Evolutionary conservation across 2,797 vertebrate species (phyloP).

Genomic region (Falco naumanni): DNA sequence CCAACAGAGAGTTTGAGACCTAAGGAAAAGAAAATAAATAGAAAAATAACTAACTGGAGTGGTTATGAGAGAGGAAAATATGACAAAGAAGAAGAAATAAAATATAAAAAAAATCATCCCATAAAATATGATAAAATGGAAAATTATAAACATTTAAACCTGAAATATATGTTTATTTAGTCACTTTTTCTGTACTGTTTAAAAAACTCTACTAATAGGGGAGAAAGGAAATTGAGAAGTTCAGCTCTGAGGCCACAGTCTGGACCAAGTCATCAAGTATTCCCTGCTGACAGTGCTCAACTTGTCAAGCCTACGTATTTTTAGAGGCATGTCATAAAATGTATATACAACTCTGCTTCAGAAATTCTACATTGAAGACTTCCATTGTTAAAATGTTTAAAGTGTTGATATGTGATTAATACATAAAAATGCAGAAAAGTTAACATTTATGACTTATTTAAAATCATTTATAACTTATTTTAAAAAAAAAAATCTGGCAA

Average conservation of each 20-base stretch:
- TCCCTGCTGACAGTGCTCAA: neutral
- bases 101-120: neutral
- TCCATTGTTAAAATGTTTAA: neutral
- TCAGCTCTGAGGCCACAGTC: neutral
- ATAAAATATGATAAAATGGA: neutral
- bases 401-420: neutral
- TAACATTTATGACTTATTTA: neutral
- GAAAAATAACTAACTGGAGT: fast-evolving
- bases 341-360: neutral
- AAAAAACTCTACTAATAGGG: neutral
- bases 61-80: neutral
- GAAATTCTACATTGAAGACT: neutral
- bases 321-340: neutral
- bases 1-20: neutral
- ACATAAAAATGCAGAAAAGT: neutral
- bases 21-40: neutral
- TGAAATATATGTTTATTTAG: neutral
- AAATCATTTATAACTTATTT: neutral
- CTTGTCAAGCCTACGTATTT: neutral
- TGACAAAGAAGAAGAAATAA: neutral
- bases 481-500: neutral
- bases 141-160: neutral
- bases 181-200: neutral
- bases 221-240: neutral
- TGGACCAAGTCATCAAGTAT: neutral